Evolutionary conservation across 2,113 vertebrate genomes (phyloP), one percentile per base, ranked within the genome.

Genomic region (Orientallactaga bullata): DNA sequence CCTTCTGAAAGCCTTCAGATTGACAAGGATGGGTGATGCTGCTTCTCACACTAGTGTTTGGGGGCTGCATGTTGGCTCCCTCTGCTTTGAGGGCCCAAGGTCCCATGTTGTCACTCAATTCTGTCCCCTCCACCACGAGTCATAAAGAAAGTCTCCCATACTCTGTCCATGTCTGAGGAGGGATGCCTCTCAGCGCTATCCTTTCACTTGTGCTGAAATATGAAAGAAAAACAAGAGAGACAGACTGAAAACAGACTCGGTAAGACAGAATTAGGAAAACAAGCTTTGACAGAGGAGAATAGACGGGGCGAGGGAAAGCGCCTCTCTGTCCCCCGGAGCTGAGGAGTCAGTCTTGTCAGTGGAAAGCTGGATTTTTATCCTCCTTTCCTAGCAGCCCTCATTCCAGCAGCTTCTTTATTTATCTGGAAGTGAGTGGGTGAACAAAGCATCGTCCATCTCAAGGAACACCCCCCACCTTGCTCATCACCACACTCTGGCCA

Each of bases 181-280:
- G 17, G 32, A 32, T n/a, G 32, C 60, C 65, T 72, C 79, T 73
- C 23, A 47, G 79, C 69, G 71, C 60, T 63, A 5, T 66, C 61
- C 35, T 90, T 87, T 76, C 81, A 51, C 80, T 92, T 89, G 77
- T 82, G 63, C 86, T 39, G 76, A 96, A 92, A 95, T 84, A 95
- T 8, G 51, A 85, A 95, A 94, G 88, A 47, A 60, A 94, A 95
- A 90, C 85, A 91, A 78, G 85, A 77, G 47, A 91, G 66, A 80
- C 84, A 89, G 91, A 94, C 76, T 94, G 55, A 94, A 89, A 89
- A 58, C 95, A 96, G 91, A 47, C 72, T 82, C 80, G 30, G 39
- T 71, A 73, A 51, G 66, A 63, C 81, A 93, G 94, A 94, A 51
- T 35, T 80, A 81, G 66, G 35, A 89, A 95, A 94, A 42, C 28